A percentile compares a stretch with the other conserved stretches of the same genome.
Conservation (phyloP, 2,113 vertebrate genomes). For the Clupea harengus region DNA sequence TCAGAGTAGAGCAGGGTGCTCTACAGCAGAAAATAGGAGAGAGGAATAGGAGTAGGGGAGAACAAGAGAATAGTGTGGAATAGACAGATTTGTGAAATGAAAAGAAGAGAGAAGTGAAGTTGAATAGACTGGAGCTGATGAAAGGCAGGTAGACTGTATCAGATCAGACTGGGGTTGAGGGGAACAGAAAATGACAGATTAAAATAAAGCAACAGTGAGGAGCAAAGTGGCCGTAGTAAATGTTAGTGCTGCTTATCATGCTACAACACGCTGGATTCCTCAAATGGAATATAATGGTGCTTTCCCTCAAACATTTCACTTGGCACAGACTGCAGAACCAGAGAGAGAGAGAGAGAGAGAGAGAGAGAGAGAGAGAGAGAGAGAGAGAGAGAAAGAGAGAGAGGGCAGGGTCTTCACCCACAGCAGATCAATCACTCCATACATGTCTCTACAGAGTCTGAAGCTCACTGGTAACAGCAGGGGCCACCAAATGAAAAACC, state of each 20-base stretch:
- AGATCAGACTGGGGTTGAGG: not conserved
- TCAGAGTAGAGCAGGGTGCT: not conserved
- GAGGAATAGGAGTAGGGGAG: not conserved
- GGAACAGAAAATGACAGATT: not conserved
- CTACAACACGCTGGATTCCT: not conserved
- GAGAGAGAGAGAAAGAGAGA: too few relatives aligned
- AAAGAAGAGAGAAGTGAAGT: not conserved
- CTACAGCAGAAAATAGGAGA: not conserved
- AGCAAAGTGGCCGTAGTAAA: not conserved
- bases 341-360: not conserved
- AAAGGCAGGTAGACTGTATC: not conserved
- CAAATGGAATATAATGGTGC: not conserved
- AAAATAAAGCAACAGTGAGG: not conserved
- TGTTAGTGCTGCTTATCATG: not conserved
- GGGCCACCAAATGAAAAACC: not conserved
- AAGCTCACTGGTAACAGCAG: conserved; percentile 35
- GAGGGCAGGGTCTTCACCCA: conserved; percentile 16
- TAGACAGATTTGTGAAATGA: not conserved
- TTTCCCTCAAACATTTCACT: not conserved
- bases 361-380: not conserved
- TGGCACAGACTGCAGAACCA: not conserved
- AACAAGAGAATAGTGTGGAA: not conserved
- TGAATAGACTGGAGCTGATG: not conserved
- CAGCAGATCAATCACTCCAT: conserved; percentile 46
- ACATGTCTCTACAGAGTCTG: conserved; percentile 60